Evolutionary conservation across 2,797 vertebrate genomes (phyloP), one percentile per base, ranked within the genome.

Genomic region (Pangasius mekongensis): DNA sequence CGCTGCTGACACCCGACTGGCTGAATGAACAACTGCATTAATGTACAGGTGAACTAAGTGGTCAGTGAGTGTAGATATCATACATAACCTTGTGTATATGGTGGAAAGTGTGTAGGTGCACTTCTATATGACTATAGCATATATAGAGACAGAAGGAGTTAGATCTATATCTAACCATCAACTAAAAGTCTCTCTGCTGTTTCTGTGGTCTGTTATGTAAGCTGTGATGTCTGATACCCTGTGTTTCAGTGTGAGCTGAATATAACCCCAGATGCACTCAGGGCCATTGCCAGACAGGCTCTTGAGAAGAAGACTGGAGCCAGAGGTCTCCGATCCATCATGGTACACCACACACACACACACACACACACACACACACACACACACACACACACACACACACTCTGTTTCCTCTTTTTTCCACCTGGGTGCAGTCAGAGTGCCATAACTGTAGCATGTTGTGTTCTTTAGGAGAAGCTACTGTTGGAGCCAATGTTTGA

Each of bases 401-500:
- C 0, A 30, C 62, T 22, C 27, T 13, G 54, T 62, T 49, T 83
- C 16, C 30, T 33, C n/a, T 54, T 69, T 52, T 9, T 84, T 84
- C 27, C 47, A 54, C 47, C 39, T 84, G 16, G 9, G n/a, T 43
- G 71, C 3, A 56, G 2, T 33, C 60, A 9, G 22, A n/a, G 1
- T 22, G 11, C n/a, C 24, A 24, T 52, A 0, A 83, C 39, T n/a
- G 27, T 83, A 22, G 11, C 47, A 24, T 82, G 22, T 49, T 56
- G 4, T 30, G 1, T 80, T 58, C 18, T 39, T 69, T 92, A 98
- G 97, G 97, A 98, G 87, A 97, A 96, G 89, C 94, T 98, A 90
- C 94, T 98, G 91, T 91, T 98, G 91, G 97, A 98, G 91, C 97
- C 97, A 60, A 98, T 98, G 97, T 98, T 98, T 87, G 97, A 98